Percentiles rank a stretch among this genome's conserved stretches.
Conservation (phyloP, 1,140 invertebrate genomes). For the Holcopasites calliopsidis region DNA sequence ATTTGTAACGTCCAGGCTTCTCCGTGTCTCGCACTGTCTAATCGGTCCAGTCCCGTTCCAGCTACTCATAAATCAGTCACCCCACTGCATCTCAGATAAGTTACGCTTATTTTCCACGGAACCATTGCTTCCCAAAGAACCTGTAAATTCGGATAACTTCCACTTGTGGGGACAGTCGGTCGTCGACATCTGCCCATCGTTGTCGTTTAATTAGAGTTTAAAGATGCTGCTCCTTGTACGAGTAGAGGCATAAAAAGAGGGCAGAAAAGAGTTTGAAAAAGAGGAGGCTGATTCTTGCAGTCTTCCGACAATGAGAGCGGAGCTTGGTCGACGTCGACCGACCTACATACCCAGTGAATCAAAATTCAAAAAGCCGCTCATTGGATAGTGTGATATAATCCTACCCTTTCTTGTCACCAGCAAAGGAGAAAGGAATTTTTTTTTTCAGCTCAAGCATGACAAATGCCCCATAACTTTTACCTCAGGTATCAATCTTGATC, state of each 20-base stretch:
- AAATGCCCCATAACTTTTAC: no score
- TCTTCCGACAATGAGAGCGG: conserved; percentile 54
- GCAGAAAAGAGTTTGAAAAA: not conserved
- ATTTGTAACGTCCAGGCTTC: no score
- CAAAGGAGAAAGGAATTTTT: no score
- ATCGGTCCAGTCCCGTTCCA: conserved; percentile 9
- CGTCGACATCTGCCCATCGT: conserved; percentile 6
- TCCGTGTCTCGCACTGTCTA: no score
- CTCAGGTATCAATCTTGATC: no score
- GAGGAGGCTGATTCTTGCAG: conserved; percentile 13
- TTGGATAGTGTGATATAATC: no score
- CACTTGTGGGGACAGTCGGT: not conserved
- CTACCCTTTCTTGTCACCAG: no score
- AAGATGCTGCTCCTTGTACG: not conserved
- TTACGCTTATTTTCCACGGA: not conserved
- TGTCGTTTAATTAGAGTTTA: conserved; percentile 38
- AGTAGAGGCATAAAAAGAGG: not conserved
- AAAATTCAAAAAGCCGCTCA: conserved; percentile 55
- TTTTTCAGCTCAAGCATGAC: no score
- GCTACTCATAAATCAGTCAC: not conserved
- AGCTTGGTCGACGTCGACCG: conserved; percentile 38
- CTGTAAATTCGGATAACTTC: not conserved
- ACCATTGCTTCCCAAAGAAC: not conserved
- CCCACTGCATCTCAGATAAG: not conserved
- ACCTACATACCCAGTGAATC: conserved; percentile 66